Evolutionary conservation across 2,797 vertebrate genomes (phyloP), one percentile per base, ranked within the genome.

Genomic region (Sciurus vulgaris): DNA sequence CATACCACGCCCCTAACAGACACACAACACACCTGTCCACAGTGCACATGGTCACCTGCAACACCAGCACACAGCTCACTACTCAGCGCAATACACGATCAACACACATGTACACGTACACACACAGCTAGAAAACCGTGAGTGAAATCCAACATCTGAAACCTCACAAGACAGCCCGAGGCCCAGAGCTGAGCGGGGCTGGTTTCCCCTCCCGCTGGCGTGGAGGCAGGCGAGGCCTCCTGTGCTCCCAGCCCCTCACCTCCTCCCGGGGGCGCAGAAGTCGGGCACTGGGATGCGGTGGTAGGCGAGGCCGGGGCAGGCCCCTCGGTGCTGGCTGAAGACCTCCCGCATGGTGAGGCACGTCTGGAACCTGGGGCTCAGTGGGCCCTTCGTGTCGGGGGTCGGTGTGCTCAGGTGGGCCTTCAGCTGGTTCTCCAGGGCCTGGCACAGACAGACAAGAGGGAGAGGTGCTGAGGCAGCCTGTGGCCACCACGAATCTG

Each of bases 291-390:
- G 99, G 88, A 99, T 98, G 59, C 99, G 99, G 93, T 94, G 97
- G 98, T 99, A 99, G 56, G 98, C 97, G 35, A 99, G 99, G 12
- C 99, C 99, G 11, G 98, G 99, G 91, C 98, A 98, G 79, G 98
- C 54, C 44, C 97, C 98, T 24, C 97, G 98, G 92, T 99, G 99
- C 97, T 99, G 99, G 98, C 98, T 99, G 97, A 99, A 99, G 87
- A 99, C 99, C 97, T 99, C 99, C 96, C 98, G 99, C 0, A 89
- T 98, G 1, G 99, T 99, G 97, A 98, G 96, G 97, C 99, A 99
- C n/a, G 97, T 99, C 98, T 99, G 99, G 95, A 99, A 99, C 98
- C 99, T 99, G 98, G 99, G 99, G 98, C 99, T 99, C 97, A 86
- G 99, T 63, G 63, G 97, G 98, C 92, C 99, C 97, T 99, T 99